These are phyloP conservation scores for Drosophila murphyi DNA, from an alignment of 1,140 invertebrate species.

Conservation along the genomic window DNA sequence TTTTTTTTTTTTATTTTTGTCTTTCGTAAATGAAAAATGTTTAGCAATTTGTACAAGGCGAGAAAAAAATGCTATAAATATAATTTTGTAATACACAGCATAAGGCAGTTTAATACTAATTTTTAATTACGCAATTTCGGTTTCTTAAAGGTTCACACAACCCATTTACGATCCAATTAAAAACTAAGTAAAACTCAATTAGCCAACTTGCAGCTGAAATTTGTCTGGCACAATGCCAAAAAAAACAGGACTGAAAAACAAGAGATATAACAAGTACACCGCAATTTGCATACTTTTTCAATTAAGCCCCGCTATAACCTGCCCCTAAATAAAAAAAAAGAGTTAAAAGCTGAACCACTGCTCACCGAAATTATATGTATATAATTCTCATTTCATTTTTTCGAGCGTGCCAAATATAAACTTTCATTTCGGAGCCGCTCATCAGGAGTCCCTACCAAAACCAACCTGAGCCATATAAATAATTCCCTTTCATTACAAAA, in stretches of 20 bases:
- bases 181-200: constrained; percentile 46
- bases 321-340: constrained; percentile 16
- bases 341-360: constrained; percentile 31
- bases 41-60: constrained; percentile 37
- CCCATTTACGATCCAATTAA: constrained; percentile 42
- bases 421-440: constrained; percentile 50
- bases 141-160: neutral
- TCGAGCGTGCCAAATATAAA: constrained; percentile 46
- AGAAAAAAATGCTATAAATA: constrained; percentile 5
- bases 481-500: constrained; percentile 73
- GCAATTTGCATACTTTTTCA: constrained; percentile 54
- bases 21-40: constrained; percentile 46
- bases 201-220: constrained; percentile 17
- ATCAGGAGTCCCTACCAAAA: constrained; percentile 25
- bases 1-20: neutral
- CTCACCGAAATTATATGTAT: constrained; percentile 24
- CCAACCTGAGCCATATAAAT: constrained; percentile 67
- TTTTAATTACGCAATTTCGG: constrained; percentile 19
- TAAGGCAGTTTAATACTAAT: constrained; percentile 4
- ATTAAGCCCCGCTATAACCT: constrained; percentile 51
- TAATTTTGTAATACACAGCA: neutral
- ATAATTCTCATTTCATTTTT: constrained; percentile 31
- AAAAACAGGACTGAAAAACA: neutral
- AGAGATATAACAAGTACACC: constrained; percentile 2
- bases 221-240: constrained; percentile 4